A percentile compares a stretch with the other conserved stretches of the same genome.
Evolutionary conservation across 2,797 vertebrate genomes (phyloP).

Genomic region (Pelobates cultripes): DNA sequence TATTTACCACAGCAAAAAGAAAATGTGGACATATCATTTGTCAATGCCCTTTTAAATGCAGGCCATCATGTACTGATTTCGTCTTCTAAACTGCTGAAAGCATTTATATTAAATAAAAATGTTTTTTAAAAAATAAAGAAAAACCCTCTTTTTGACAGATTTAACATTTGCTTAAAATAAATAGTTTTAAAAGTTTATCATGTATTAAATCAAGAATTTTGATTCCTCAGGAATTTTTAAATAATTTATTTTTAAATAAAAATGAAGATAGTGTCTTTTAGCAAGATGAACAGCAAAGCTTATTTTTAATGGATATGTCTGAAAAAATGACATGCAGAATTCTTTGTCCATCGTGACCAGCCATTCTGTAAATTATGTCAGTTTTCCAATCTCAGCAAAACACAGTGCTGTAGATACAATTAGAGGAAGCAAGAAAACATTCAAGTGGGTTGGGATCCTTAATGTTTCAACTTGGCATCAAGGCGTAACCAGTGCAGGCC

Average conservation of each 20-base stretch:
- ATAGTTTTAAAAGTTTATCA: slow-evolving; percentile 72
- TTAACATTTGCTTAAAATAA: slow-evolving; percentile 70
- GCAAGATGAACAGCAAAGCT: slow-evolving; percentile 61
- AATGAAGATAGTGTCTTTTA: slow-evolving; percentile 63
- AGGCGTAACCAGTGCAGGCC: slow-evolving; percentile 96
- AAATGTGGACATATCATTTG: slow-evolving; percentile 5
- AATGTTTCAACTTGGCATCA: slow-evolving; percentile 87
- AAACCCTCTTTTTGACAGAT: background rate
- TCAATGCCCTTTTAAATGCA: slow-evolving; percentile 9
- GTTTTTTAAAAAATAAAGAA: background rate
- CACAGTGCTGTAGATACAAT: slow-evolving; percentile 95
- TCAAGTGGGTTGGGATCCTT: slow-evolving; percentile 65
- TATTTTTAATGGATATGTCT: slow-evolving; percentile 59
- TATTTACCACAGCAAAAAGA: slow-evolving; percentile 5
- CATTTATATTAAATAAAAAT: background rate
- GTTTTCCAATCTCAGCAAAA: slow-evolving; percentile 79
- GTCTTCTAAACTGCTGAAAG: background rate
- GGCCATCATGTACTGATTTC: background rate
- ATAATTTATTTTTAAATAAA: slow-evolving; percentile 62
- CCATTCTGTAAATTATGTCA: slow-evolving; percentile 76
- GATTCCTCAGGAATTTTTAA: slow-evolving; percentile 71
- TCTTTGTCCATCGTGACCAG: slow-evolving; percentile 72
- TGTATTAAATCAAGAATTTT: slow-evolving; percentile 69
- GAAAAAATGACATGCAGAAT: slow-evolving; percentile 69
- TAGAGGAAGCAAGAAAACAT: slow-evolving; percentile 81